Conservation (phyloP, 2,113 vertebrate species). For the Siniperca chuatsi region DNA sequence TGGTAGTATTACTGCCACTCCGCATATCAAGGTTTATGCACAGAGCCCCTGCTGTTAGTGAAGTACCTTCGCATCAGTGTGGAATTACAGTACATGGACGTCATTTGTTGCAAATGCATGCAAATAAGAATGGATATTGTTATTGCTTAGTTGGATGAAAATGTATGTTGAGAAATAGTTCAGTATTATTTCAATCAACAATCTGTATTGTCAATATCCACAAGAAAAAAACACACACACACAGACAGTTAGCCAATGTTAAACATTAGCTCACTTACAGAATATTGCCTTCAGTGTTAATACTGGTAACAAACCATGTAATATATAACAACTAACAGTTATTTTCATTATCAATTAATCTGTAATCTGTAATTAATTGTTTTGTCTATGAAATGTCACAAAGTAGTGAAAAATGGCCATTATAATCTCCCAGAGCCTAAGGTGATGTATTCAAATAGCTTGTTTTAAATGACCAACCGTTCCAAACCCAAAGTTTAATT, state of each 20-base stretch:
- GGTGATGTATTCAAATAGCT: neutral
- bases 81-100: conserved; percentile 50
- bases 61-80: conserved; percentile 45
- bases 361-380: neutral
- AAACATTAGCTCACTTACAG: neutral
- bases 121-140: conserved; percentile 13
- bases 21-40: conserved; percentile 42
- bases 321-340: neutral
- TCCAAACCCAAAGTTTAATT: neutral
- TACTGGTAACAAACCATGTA: neutral
- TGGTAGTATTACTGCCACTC: conserved; percentile 54
- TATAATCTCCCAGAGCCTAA: neutral
- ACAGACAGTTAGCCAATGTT: neutral
- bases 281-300: too few species aligned
- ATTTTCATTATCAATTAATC: neutral
- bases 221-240: neutral
- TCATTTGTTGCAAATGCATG: conserved; percentile 37
- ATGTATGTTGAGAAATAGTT: neutral
- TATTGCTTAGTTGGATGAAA: conserved; percentile 1
- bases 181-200: neutral
- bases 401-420: neutral
- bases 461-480: neutral
- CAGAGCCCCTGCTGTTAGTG: conserved; percentile 40
- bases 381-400: neutral
- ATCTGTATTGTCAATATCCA: neutral